Base-by-base conservation (phyloP, 2,113 vertebrate genomes). In the Narcine bancroftii region DNA sequence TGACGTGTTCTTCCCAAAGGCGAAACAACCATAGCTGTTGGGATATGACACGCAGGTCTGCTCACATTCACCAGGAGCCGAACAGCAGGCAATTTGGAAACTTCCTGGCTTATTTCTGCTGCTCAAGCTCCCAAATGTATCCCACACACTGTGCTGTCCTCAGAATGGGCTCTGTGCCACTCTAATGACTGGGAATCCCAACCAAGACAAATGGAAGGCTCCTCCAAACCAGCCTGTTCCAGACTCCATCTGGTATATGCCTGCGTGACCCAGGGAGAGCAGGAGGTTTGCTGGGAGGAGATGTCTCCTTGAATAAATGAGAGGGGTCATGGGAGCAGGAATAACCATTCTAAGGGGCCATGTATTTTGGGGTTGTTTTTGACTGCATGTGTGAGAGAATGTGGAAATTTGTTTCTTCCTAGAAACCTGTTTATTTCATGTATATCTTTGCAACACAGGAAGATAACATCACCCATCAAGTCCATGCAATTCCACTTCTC, bases 241-340 rank as follows among this genome's bases (percentile, higher is more conserved):
- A n/a, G n/a, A n/a, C n/a, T n/a, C n/a, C n/a, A n/a, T n/a, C n/a
- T 36, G 71, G 26, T 29, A 29, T 24, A n/a, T n/a, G 24, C 15
- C n/a, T 3, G 3, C 13, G 10, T 9, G 11, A 15, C 0, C 2
- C 1, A n/a, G n/a, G 11, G 17, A n/a, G 72, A n/a, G n/a, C 7
- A 13, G 72, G 72, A 75, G 9, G 72, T 73, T 36, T 73, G 72
- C 11, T 10, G 0, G 26, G 72, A 1, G 36, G 33, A n/a, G 72
- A 2, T n/a, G 15, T 15, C 72, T 1, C 11, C 3, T 15, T 33
- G n/a, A 73, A 36, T 39, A 13, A 11, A 73, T 33, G 6, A 29
- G 69, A 36, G 15, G 72, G n/a, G 17, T 36, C 72, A 73, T 73
- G 3, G n/a, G 72, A 73, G 36, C 72, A 36, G 1, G 24, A 72